These are phyloP conservation scores for Eciton burchellii DNA, from an alignment of 1,140 invertebrate species.

Conservation along the genomic window DNA sequence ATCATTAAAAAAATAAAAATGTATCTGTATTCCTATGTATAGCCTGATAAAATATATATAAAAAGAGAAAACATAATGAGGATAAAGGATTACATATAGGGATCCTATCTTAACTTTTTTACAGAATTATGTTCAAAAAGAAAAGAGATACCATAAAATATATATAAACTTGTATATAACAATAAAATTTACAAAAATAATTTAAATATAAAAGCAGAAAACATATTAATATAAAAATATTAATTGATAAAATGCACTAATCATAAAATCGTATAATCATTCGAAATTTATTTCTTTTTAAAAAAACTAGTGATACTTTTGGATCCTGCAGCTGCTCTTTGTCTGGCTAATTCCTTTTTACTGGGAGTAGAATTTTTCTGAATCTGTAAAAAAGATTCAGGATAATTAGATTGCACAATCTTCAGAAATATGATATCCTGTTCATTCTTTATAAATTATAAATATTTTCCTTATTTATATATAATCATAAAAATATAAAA, in stretches of 20 bases:
- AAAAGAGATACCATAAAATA: background rate
- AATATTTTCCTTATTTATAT: background rate
- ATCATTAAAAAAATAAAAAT: too few species aligned
- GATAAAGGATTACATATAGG: too few species aligned
- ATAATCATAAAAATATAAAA: constrained; percentile 11
- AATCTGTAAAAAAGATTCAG: constrained; percentile 73
- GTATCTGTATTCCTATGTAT: too few species aligned
- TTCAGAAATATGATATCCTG: background rate
- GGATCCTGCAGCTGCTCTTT: constrained; percentile 90
- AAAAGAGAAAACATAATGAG: too few species aligned
- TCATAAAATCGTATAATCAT: constrained; percentile 2
- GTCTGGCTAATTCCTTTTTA: constrained; percentile 90
- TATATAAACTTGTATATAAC: background rate
- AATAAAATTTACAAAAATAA: constrained; percentile 30
- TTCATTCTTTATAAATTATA: constrained; percentile 2
- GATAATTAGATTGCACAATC: background rate
- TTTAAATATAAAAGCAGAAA: background rate
- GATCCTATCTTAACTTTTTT: too few species aligned
- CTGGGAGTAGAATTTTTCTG: constrained; percentile 84
- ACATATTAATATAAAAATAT: background rate
- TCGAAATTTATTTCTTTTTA: constrained; percentile 84
- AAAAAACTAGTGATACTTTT: constrained; percentile 92
- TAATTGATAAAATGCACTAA: constrained; percentile 16
- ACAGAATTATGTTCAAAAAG: too few species aligned
- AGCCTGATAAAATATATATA: too few species aligned